Evolutionary conservation across 2,888 invertebrate genomes (phyloP), one percentile per base, ranked within the genome.

Genomic region (Gasteruption jaculator): DNA sequence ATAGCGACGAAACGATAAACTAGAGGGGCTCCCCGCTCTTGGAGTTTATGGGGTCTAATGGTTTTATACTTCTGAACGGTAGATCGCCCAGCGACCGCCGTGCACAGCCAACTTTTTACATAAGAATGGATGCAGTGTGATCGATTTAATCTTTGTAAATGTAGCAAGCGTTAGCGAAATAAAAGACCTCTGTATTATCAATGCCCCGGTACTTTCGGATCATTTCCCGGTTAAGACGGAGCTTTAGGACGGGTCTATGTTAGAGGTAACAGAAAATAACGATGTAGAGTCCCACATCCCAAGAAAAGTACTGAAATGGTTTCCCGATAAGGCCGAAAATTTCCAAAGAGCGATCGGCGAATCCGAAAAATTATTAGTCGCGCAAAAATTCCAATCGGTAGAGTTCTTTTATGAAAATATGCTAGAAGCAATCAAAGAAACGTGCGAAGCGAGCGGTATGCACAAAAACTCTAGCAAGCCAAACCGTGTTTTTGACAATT

Each of bases 21-120:
- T 3, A 27, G 29, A 37, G 37, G 8, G 36, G 36, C 25, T 10
- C 25, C 8, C 25, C 29, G 14, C 18, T 37, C 14, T 22, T 25
- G 8, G 36, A 36, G 20, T 36, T 36, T 25, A 36, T 16, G 36
- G 26, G 27, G 36, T 8, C 16, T 14, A 36, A 36, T 10, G 36
- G 36, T 2, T 36, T 12, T 5, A 20, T 25, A 8, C 27, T 36
- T 3, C 26, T 25, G 14, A 36, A 36, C 8, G 25, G 36, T n/a
- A 36, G 36, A 36, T 4, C 25, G 4, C 24, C 25, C n/a, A 19
- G 36, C 10, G 16, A 36, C 10, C 36, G 25, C 25, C 25, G 19
- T 8, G 36, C 4, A 1, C 19, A 36, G n/a, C 36, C 36, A n/a
- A 36, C 36, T 1, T 36, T 4, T 36, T 36, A 25, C 25, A 36